phyloP scores from a whole-genome alignment of 2,113 vertebrate genomes.

The Butorides virescens region DNA sequence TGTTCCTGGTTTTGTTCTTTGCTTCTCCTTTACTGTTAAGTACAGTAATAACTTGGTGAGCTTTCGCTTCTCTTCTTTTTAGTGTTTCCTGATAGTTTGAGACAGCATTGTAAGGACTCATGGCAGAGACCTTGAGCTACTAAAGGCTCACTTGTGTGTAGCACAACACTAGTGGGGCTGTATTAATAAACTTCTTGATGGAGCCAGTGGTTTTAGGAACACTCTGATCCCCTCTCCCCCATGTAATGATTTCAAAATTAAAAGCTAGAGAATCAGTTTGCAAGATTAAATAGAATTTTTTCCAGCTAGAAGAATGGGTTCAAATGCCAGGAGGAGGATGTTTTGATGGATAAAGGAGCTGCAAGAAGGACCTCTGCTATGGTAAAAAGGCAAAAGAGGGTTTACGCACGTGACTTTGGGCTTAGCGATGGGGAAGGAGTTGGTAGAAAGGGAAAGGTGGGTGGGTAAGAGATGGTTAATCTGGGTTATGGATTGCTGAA shows the following conservation, averaged over 20 bases:
- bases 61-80: not conserved
- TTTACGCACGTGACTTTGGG: rapidly evolving
- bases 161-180: no score
- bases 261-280: not conserved
- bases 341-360: not conserved
- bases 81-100: no score
- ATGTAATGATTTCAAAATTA: no score
- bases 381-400: no score
- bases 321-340: not conserved
- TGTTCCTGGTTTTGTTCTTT: not conserved
- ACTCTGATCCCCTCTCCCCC: rapidly evolving
- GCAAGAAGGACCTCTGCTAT: not conserved
- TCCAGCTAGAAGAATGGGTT: not conserved
- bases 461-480: no score
- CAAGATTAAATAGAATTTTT: not conserved
- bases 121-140: not conserved
- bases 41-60: not conserved
- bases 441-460: not conserved
- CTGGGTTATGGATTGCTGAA: not conserved
- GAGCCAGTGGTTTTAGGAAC: not conserved
- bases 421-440: not conserved
- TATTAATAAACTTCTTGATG: not conserved
- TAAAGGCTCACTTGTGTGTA: not conserved
- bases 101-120: not conserved
- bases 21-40: not conserved